Conservation (phyloP, 2,113 vertebrate genomes). For the Macrotis lagotis region DNA sequence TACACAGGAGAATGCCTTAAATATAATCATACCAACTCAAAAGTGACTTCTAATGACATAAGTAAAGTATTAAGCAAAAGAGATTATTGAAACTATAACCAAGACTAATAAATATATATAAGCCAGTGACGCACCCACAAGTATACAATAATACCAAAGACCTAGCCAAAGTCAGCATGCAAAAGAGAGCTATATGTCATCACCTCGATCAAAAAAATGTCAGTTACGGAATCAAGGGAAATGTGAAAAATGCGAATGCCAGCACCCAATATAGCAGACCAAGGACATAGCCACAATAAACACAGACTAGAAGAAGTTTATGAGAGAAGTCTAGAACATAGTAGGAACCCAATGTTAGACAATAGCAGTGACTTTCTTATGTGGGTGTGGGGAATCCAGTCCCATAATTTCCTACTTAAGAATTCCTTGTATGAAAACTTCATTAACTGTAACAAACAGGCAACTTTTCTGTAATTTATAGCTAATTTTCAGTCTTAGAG, state of each 20-base stretch:
- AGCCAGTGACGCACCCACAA: background rate
- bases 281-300: conserved; percentile 6
- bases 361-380: background rate
- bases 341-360: background rate
- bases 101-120: background rate
- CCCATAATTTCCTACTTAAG: background rate
- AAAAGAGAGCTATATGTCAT: background rate
- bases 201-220: background rate
- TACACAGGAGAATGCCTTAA: background rate
- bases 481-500: background rate
- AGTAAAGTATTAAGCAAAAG: background rate
- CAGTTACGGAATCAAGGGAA: background rate
- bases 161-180: background rate
- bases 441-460: background rate
- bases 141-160: background rate
- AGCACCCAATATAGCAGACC: background rate
- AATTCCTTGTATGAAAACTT: background rate
- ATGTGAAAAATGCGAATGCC: background rate
- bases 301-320: background rate
- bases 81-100: background rate
- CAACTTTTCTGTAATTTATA: background rate
- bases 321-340: background rate
- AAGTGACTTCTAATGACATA: background rate
- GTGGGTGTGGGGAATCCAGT: background rate
- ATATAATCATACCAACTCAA: background rate